Percentiles rank a stretch among this genome's conserved stretches.
Evolutionary conservation across 2,797 vertebrate genomes (phyloP).

Genomic region (Mormyrus proboscirostris): DNA sequence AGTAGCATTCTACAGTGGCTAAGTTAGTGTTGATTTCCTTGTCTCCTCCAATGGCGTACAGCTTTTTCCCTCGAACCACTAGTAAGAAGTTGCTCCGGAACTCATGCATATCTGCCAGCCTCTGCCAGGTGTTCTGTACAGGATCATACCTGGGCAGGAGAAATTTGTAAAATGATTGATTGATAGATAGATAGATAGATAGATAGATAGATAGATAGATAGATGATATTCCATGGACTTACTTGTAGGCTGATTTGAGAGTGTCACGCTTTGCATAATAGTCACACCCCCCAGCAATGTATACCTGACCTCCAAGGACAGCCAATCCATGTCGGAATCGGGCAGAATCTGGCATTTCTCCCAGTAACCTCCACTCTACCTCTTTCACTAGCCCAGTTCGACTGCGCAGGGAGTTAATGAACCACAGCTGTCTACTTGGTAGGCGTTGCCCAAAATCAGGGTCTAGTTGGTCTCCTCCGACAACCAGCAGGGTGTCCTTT

Average conservation of each 20-base stretch:
- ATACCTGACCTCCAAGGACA: constrained; percentile 60
- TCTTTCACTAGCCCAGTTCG: constrained; percentile 67
- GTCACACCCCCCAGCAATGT: constrained; percentile 77
- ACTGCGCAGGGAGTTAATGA: constrained; percentile 68
- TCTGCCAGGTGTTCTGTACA: constrained; percentile 50
- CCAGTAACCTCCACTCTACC: constrained; percentile 69
- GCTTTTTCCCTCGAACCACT: constrained; percentile 36
- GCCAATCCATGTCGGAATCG: constrained; percentile 69
- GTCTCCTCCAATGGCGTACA: constrained; percentile 67
- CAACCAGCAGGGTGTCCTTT: constrained; percentile 66
- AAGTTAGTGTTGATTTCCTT: constrained; percentile 57
- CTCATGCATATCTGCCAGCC: constrained; percentile 60
- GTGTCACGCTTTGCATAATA: constrained; percentile 70
- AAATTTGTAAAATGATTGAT: neutral
- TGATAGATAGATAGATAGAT: neutral
- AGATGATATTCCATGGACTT: neutral
- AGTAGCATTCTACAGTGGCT: constrained; percentile 63
- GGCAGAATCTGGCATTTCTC: constrained; percentile 65
- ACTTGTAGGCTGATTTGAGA: constrained; percentile 82
- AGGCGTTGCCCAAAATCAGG: constrained; percentile 56
- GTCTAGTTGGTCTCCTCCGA: constrained; percentile 73
- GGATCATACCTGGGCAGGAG: constrained; percentile 54
- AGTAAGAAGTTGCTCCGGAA: constrained; percentile 60
- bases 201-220: neutral
- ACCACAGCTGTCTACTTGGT: constrained; percentile 72